Evolutionary conservation across 2,888 invertebrate species (phyloP).

Genomic region (Actias luna): DNA sequence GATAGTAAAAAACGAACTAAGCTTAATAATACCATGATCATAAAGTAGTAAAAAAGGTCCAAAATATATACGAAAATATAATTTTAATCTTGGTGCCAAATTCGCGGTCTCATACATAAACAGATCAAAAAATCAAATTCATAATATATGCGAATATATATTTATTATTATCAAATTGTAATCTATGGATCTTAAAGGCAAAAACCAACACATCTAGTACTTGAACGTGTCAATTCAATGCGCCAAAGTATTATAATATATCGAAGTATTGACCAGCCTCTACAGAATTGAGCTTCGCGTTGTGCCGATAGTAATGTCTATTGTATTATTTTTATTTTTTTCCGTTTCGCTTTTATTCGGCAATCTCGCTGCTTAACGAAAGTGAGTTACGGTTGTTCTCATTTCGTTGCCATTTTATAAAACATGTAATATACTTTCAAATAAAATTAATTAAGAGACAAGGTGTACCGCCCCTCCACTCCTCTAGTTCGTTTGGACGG

Average conservation of each 20-base stretch:
- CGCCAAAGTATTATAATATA: background rate
- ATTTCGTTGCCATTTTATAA: slow-evolving; percentile 26
- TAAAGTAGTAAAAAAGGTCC: too few species aligned
- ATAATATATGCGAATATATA: too few species aligned
- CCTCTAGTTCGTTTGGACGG: too few species aligned
- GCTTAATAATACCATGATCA: too few species aligned
- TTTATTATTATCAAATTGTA: background rate
- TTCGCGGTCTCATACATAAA: too few species aligned
- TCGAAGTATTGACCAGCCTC: background rate
- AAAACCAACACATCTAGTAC: background rate
- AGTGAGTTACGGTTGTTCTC: slow-evolving; percentile 36
- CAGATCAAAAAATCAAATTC: too few species aligned
- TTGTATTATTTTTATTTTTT: slow-evolving; percentile 39
- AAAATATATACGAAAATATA: too few species aligned
- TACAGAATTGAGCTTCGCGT: background rate
- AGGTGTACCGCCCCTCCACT: background rate
- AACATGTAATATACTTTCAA: background rate
- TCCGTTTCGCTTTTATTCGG: slow-evolving; percentile 55
- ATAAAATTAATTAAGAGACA: background rate
- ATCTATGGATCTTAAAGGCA: background rate
- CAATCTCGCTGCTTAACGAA: slow-evolving; percentile 40
- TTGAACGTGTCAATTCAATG: background rate
- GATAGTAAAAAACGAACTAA: too few species aligned
- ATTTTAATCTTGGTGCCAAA: too few species aligned
- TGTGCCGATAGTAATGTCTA: background rate